Evolutionary conservation across 2,888 invertebrate species (phyloP), one percentile per base, ranked within the genome.

Genomic region (Antheraea assamensis): DNA sequence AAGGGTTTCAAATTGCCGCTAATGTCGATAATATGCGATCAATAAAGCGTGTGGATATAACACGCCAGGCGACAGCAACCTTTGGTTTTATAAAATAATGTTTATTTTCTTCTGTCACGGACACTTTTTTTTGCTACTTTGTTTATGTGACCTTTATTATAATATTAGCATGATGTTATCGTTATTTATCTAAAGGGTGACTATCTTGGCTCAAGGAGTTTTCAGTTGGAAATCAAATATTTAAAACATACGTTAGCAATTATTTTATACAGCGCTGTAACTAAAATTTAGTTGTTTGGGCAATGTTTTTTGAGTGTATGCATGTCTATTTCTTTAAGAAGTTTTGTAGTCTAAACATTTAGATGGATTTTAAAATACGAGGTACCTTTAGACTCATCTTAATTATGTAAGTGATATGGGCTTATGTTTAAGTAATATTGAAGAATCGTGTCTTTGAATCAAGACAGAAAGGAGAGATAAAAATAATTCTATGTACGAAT

Each of bases 1-100:
- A 27, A 15, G 61, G 24, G 4, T 61, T 27, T 27, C 5, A 27
- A 24, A 13, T 4, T 61, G 3, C 4, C 13, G 5, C 2, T 13
- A 64, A 30, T 64, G 27, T 30, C 30, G 17, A 64, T 42, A 42
- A 42, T 42, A 64, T 30, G 15, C 10, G 35, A 31, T 35, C 68
- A 21, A 68, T 35, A 68, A 7, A n/a, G 68, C 64, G 24, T 72
- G 58, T 47, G 61, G 17, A 30, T 42, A 49, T 47, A 64, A 42
- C 42, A 30, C 3, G 68, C 55, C 74, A 76, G 74, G 72, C 72
- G 73, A 31, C 58, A 31, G 21, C 71, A 74, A 73, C 72, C 74
- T 74, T 74, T 74, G 61, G 70, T 70, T 72, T 74, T 72, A 74
- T 72, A 73, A 68, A 68, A n/a, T 52, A 55, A 68, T 49, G 31